Percentiles rank a stretch among this genome's conserved stretches.
Evolutionary conservation across 2,888 invertebrate species (phyloP).

Genomic region (Euplagia quadripunctaria): DNA sequence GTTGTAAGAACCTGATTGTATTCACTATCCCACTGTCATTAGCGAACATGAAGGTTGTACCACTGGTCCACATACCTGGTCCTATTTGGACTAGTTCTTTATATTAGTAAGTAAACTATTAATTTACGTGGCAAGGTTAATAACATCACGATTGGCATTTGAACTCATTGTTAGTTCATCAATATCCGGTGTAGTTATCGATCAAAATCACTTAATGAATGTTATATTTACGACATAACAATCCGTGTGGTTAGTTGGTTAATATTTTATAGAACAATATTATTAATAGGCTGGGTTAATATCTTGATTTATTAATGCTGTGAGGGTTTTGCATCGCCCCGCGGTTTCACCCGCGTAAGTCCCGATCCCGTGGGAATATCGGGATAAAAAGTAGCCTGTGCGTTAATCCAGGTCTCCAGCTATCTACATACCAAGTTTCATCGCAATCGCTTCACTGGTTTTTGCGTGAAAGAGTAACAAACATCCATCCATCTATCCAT

Average conservation of each 20-base stretch:
- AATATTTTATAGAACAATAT: neutral
- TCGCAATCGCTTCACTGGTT: no score
- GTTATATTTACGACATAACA: conserved; percentile 10
- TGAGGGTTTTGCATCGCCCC: neutral
- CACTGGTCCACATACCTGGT: conserved; percentile 44
- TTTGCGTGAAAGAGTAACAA: no score
- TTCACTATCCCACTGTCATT: conserved; percentile 71
- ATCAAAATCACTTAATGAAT: conserved; percentile 15
- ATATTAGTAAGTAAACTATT: conserved; percentile 27
- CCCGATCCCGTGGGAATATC: no score
- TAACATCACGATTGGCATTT: conserved; percentile 47
- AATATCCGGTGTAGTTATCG: conserved; percentile 28
- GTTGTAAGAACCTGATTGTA: conserved; percentile 44
- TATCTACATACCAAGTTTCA: no score
- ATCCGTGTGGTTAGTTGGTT: neutral
- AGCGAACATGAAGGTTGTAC: conserved; percentile 65
- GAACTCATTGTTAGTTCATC: conserved; percentile 36
- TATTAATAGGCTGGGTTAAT: neutral
- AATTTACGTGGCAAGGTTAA: conserved; percentile 50
- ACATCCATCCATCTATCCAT: no score
- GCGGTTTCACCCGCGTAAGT: no score
- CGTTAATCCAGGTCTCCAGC: no score
- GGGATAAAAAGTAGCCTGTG: no score
- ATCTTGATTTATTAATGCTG: neutral
- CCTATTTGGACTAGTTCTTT: conserved; percentile 30